Base-by-base conservation (phyloP, 2,888 invertebrate species). In the Heliconius hortense region DNA sequence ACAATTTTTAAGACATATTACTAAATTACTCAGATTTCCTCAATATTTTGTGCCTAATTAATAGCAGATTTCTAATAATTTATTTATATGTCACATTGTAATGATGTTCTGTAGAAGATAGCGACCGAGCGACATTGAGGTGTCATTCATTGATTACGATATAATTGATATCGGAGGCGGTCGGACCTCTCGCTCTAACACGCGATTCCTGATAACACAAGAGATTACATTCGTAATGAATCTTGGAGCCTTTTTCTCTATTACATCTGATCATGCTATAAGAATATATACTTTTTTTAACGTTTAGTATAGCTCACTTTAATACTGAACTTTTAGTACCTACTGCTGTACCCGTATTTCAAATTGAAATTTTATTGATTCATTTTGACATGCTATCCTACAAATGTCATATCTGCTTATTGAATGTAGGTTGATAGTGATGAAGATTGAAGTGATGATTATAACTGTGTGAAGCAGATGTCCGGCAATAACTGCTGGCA, bases 91-190 rank as follows among this genome's bases (percentile, higher is more conserved):
- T 68, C 53, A 59, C 26, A 68, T 60, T 53, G 13, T 39, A 72
- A 21, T 70, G 35, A 35, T 15, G 70, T 60, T 71, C 15, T 66
- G 60, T 43, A 26, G 64, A 13, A 13, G 77, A 77, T 77, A 78
- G 79, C 74, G 74, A 69, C 63, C 74, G 67, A 72, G 56, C 77
- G 80, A 79, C 81, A 80, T 80, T 80, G 80, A 80, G 75, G 77
- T 80, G 80, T 80, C 80, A 76, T 78, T 77, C 79, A 77, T 78
- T 68, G 80, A 78, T 81, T 81, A 78, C 80, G 78, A 78, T 78
- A 80, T 60, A 63, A 73, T 63, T 73, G 76, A 78, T 66, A 72
- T 72, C 64, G 35, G 15, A 35, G n/a, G 39, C 64, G 48, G 53
- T 69, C 68, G 62, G n/a, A 62, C 62, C 53, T 67, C 26, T 35